Evolutionary conservation across 1,140 invertebrate species (phyloP).

Genomic region (Aphelinus atriplicis): DNA sequence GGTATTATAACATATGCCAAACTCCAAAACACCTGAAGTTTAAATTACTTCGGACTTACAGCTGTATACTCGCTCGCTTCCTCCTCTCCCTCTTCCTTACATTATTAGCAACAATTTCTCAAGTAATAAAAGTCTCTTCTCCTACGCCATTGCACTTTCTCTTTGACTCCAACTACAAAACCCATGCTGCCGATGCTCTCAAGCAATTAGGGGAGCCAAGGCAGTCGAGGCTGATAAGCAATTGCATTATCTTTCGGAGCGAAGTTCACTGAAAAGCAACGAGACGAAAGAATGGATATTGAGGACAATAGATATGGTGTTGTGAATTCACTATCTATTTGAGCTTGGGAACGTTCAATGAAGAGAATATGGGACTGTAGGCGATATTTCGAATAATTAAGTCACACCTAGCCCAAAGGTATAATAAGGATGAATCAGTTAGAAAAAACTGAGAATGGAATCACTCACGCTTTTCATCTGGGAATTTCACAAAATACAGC

Average conservation of each 20-base stretch:
- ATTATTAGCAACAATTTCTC: constrained; percentile 20
- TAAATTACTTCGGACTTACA: constrained; percentile 13
- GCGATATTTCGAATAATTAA: no score
- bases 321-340: no score
- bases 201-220: constrained; percentile 12
- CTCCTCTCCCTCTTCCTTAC: constrained; percentile 16
- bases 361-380: no score
- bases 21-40: not conserved
- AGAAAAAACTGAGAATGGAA: no score
- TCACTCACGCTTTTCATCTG: no score
- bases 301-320: no score
- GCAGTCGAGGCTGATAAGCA: not conserved
- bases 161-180: constrained; percentile 32
- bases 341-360: no score
- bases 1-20: no score
- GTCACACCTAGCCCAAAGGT: no score
- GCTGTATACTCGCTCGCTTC: constrained; percentile 26
- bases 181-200: constrained; percentile 8
- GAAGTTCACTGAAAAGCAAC: constrained; percentile 2
- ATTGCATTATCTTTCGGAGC: constrained; percentile 13
- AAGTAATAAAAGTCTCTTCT: constrained; percentile 18
- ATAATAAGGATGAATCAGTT: no score
- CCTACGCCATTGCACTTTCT: constrained; percentile 19
- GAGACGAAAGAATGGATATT: no score
- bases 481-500: no score